Percentiles rank a stretch among this genome's conserved stretches.
These are phyloP conservation scores for Toxostoma redivivum DNA, from an alignment of 2,113 vertebrate genomes.

Conservation along the genomic window DNA sequence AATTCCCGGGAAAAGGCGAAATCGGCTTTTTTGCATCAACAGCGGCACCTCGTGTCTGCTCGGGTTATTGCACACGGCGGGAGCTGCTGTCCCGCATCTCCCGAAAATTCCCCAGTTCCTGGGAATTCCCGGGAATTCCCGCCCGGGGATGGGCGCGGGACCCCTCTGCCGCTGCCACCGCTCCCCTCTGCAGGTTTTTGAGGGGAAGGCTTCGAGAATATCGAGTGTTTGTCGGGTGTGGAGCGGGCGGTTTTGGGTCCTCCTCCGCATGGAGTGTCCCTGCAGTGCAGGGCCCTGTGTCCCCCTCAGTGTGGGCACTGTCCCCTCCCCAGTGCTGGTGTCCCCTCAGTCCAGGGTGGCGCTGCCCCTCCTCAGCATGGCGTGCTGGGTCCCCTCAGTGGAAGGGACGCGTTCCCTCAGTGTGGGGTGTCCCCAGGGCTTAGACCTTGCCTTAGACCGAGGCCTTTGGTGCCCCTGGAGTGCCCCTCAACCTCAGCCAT, in stretches of 20 bases:
- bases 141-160: fast-evolving
- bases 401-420: background rate
- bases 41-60: background rate
- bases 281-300: background rate
- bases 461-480: background rate
- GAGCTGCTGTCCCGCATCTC: fast-evolving
- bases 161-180: background rate
- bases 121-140: background rate
- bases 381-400: background rate
- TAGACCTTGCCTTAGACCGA: too few relatives aligned
- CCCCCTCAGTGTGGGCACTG: fast-evolving
- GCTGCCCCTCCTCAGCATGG: background rate
- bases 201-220: background rate
- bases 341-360: background rate
- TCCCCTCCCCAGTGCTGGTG: background rate
- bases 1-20: background rate
- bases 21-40: background rate
- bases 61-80: background rate
- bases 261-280: too few relatives aligned
- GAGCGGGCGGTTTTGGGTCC: background rate
- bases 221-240: background rate
- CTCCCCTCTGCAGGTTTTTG: fast-evolving
- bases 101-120: fast-evolving
- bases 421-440: background rate
- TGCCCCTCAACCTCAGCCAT: fast-evolving